Percentiles rank a stretch among this genome's conserved stretches.
These are phyloP conservation scores for Aphelinus certus DNA, from an alignment of 1,140 invertebrate genomes.

Conservation along the genomic window DNA sequence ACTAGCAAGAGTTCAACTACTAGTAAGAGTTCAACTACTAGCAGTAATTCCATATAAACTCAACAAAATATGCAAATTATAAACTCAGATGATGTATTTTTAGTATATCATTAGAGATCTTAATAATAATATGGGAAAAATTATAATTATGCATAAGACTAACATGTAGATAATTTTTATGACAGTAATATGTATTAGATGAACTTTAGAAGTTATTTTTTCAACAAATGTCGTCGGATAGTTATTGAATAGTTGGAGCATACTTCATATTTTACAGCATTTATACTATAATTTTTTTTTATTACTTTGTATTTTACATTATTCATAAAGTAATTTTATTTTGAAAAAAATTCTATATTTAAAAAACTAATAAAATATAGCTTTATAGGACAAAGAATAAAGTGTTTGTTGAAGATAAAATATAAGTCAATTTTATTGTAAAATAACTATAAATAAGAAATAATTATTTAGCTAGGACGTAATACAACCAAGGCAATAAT, in stretches of 20 bases:
- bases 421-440: constrained; percentile 8
- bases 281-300: too few relatives aligned
- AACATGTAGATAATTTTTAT: background rate
- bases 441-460: constrained; percentile 19
- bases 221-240: background rate
- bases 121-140: constrained; percentile 8
- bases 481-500: constrained; percentile 55
- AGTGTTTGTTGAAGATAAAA: constrained; percentile 4
- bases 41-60: constrained; percentile 44
- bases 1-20: constrained; percentile 37
- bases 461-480: constrained; percentile 48
- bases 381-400: constrained; percentile 12
- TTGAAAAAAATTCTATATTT: constrained; percentile 3
- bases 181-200: background rate
- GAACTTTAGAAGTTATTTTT: constrained; percentile 7
- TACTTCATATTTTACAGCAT: too few relatives aligned
- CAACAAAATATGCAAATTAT: too few relatives aligned
- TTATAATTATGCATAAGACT: constrained; percentile 13
- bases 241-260: too few relatives aligned
- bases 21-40: constrained; percentile 35
- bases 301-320: background rate
- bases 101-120: background rate
- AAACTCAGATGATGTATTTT: constrained; percentile 39
- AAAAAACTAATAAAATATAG: constrained; percentile 24
- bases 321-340: constrained; percentile 11